Base-by-base conservation (phyloP, 2,888 invertebrate genomes). In the Pristionchus maxplancki region DNA sequence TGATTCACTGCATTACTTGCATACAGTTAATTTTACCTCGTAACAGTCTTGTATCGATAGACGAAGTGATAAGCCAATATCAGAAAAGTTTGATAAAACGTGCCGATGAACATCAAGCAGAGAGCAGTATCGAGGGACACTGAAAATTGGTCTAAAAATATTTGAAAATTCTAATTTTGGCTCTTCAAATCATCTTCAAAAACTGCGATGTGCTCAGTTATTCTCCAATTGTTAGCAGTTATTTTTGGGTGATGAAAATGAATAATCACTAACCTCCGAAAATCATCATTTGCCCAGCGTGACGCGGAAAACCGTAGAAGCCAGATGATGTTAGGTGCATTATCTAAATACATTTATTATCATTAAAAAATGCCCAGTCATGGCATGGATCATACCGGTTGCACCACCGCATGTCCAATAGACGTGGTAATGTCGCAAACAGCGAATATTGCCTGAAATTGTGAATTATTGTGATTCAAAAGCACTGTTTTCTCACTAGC, bases 291-390 rank as follows among this genome's bases (percentile, higher is more conserved):
- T 28, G 11, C 2, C 78, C 78, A 24, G 78, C 78, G 28, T 15
- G 44, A 28, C 78, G 78, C 28, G 78, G 78, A 48, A 78, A 78
- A 9, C 40, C 40, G 78, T 78, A 78, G 78, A 78, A 78, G 6
- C 78, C 78, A 0, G 78, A n/a, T 4, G 78, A 48, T 2, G 78
- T 78, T 11, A 78, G 40, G 20, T 78, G 78, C 44, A 78, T 44
- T 1, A 44, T 28, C 78, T 78, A 9, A 78, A 44, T 13, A n/a
- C 8, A n/a, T 11, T 9, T 17, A 17, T 37, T 71, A 6, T 11
- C n/a, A n/a, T n/a, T n/a, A n/a, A n/a, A n/a, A n/a, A n/a, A n/a
- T n/a, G n/a, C 13, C 34, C 24, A 34, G 40, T 40, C 15, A 74
- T 44, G 20, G 9, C 37, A 20, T n/a, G 11, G 34, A 40, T 20